A percentile compares a stretch with the other conserved stretches of the same genome.
Conservation (phyloP, 2,113 vertebrate species). For the Ia io region DNA sequence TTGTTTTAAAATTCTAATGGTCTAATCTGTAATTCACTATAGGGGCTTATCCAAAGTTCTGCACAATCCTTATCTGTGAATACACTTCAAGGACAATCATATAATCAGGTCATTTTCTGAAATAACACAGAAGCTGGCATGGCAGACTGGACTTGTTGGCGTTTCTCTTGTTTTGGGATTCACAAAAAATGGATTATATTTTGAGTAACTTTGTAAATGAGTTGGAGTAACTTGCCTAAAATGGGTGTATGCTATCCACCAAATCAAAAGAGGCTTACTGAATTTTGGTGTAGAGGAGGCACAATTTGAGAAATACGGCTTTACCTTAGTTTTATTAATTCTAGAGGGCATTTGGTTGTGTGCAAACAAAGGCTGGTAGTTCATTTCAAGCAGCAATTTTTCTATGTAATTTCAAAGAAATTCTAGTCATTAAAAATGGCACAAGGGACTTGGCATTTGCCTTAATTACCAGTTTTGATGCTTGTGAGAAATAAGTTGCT, state of each 20-base stretch:
- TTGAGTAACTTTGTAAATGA: background rate
- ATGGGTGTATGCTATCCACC: background rate
- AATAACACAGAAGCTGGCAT: background rate
- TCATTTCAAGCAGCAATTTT: background rate
- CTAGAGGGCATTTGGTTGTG: background rate
- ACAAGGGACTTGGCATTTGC: background rate
- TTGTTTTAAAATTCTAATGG: background rate
- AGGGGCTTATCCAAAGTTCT: background rate
- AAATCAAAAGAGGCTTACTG: background rate
- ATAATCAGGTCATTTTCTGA: fast-evolving
- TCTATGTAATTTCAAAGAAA: background rate
- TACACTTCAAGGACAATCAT: background rate
- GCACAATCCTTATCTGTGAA: background rate
- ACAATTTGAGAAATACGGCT: background rate
- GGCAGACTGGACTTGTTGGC: background rate
- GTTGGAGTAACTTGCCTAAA: background rate
- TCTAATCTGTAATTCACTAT: background rate
- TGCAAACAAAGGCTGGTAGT: background rate
- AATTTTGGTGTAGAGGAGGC: background rate
- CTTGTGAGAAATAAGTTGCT: background rate
- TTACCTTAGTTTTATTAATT: background rate
- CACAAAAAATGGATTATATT: background rate
- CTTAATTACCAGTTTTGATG: background rate
- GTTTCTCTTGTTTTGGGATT: background rate
- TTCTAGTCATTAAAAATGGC: background rate